Evolutionary conservation across 1,140 invertebrate species (phyloP), one percentile per base, ranked within the genome.

Genomic region (Drosophila quadrilineata): DNA sequence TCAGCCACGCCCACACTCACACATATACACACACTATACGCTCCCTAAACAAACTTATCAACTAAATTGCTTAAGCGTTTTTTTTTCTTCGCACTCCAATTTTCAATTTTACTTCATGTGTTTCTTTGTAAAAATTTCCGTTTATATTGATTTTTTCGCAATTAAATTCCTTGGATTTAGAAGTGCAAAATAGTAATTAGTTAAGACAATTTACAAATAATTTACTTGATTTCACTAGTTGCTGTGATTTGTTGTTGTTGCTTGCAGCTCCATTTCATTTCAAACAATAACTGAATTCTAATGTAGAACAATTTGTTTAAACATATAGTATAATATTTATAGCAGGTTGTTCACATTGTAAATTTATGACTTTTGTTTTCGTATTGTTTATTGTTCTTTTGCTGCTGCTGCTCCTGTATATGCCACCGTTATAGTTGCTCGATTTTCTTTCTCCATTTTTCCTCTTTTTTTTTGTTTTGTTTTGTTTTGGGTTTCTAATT

Each of bases 311-410:
- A 73, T 77, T 58, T 70, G 36, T 57, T 68, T 75, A 59, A 79
- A 85, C 43, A 60, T 71, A 71, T 59, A n/a, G n/a, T n/a, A n/a
- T n/a, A n/a, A n/a, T n/a, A n/a, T n/a, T n/a, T n/a, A n/a, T n/a
- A n/a, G n/a, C n/a, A n/a, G n/a, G n/a, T n/a, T n/a, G n/a, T n/a
- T n/a, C n/a, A n/a, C n/a, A n/a, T n/a, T n/a, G n/a, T n/a, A 85
- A 84, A 75, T 79, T 85, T 85, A 85, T 85, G 79, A 85, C 79
- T 84, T 84, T 79, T 85, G 63, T 59, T 76, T 79, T 80, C 70
- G 79, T 74, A 59, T 59, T 65, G 33, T 66, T 73, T 64, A 19
- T 33, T 64, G 38, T 62, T 60, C 28, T 59, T 31, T 36, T 48
- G 14, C 41, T 36, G 9, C 12, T 33, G 29, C 12, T 53, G 0